Evolutionary conservation across 2,113 vertebrate genomes (phyloP).

Genomic region (Sprattus sprattus): DNA sequence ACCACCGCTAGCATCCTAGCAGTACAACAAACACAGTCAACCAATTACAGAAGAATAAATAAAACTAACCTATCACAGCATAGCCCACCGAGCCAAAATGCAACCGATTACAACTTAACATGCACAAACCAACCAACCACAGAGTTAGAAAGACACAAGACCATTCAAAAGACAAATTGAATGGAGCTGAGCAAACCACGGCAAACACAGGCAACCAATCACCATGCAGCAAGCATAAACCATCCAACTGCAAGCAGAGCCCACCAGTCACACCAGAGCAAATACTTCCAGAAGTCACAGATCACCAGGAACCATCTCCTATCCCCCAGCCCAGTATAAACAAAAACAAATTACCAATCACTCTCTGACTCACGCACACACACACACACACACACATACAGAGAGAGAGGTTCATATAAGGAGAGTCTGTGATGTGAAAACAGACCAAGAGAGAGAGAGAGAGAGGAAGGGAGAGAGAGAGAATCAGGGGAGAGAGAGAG

Average conservation of each 20-base stretch:
- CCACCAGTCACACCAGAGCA: not conserved
- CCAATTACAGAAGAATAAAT: not conserved
- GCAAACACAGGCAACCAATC: not conserved
- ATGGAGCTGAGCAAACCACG: not conserved
- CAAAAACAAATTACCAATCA: not conserved
- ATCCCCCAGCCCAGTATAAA: not conserved
- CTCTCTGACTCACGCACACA: not conserved
- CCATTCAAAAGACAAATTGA: not conserved
- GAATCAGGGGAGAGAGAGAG: not conserved
- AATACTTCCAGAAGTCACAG: not conserved
- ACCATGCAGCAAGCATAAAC: not conserved
- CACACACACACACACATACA: not conserved
- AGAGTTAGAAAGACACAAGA: not conserved
- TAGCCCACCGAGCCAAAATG: not conserved
- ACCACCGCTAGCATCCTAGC: not conserved
- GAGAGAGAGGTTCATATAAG: conserved; percentile 29
- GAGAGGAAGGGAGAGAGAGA: not conserved
- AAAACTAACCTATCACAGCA: not conserved
- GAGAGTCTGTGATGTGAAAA: conserved; percentile 1
- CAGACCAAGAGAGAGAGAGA: not conserved
- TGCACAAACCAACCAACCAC: not conserved
- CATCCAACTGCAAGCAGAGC: too few species aligned
- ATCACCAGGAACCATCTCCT: not conserved
- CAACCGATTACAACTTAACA: not conserved
- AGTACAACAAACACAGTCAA: not conserved